Conservation (phyloP, 2,113 vertebrate genomes). For the Microtus ochrogaster region DNA sequence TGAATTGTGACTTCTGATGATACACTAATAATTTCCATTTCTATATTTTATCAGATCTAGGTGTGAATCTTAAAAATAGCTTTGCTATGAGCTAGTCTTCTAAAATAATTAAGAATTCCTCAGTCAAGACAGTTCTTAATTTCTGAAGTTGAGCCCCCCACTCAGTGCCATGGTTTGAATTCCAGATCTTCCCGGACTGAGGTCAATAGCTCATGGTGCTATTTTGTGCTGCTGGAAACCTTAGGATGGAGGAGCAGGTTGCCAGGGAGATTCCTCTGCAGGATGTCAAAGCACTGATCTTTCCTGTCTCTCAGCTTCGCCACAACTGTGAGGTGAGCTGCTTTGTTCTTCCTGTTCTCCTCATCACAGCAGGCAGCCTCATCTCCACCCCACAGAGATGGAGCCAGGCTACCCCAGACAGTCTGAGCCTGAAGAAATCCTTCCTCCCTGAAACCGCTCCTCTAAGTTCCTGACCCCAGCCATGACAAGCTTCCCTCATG, state of each 20-base stretch:
- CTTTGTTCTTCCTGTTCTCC: background rate
- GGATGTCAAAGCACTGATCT: background rate
- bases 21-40: constrained; percentile 1
- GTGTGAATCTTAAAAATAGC: background rate
- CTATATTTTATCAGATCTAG: background rate
- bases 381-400: background rate
- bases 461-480: too few relatives aligned
- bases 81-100: background rate
- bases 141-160: background rate
- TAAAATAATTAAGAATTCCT: constrained; percentile 41
- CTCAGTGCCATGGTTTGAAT: background rate
- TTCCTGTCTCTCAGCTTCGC: background rate
- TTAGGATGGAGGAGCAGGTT: too few relatives aligned
- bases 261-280: background rate
- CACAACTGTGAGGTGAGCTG: background rate
- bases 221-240: too few relatives aligned
- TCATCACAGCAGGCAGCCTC: background rate
- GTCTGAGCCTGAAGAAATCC: background rate
- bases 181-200: background rate
- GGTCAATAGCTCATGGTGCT: background rate
- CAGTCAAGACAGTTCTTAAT: constrained; percentile 28
- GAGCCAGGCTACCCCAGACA: background rate
- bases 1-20: background rate
- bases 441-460: background rate
- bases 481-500: background rate